Conservation (phyloP, 2,113 vertebrate species). For the Nesoenas mayeri region DNA sequence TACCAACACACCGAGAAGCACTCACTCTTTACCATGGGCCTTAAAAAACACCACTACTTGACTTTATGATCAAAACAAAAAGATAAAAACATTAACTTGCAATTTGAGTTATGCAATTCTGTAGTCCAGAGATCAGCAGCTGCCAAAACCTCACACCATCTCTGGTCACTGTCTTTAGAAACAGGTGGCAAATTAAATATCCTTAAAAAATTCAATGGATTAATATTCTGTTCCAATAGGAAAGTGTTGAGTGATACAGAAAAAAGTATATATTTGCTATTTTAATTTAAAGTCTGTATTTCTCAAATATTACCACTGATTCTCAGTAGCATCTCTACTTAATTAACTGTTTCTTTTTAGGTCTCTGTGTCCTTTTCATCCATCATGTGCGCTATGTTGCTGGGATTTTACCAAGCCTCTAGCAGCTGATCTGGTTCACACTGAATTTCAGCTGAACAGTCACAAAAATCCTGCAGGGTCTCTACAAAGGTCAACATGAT, state of each 20-base stretch:
- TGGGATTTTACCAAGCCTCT: background rate
- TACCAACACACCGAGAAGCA: background rate
- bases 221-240: background rate
- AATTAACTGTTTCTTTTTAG: background rate
- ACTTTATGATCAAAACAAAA: background rate
- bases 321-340: background rate
- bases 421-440: background rate
- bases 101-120: background rate
- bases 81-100: background rate
- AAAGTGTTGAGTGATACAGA: background rate
- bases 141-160: background rate
- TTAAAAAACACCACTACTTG: background rate
- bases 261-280: background rate
- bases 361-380: background rate
- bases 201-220: background rate
- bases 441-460: background rate
- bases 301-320: background rate
- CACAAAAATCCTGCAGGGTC: background rate
- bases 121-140: background rate
- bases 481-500: background rate
- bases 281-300: background rate
- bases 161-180: background rate
- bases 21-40: background rate
- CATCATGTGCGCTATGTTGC: background rate
- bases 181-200: background rate